Percentiles rank a stretch among this genome's conserved stretches.
These are phyloP conservation scores for Sycophila sp. DNA, from an alignment of 1,140 invertebrate genomes.

Conservation along the genomic window DNA sequence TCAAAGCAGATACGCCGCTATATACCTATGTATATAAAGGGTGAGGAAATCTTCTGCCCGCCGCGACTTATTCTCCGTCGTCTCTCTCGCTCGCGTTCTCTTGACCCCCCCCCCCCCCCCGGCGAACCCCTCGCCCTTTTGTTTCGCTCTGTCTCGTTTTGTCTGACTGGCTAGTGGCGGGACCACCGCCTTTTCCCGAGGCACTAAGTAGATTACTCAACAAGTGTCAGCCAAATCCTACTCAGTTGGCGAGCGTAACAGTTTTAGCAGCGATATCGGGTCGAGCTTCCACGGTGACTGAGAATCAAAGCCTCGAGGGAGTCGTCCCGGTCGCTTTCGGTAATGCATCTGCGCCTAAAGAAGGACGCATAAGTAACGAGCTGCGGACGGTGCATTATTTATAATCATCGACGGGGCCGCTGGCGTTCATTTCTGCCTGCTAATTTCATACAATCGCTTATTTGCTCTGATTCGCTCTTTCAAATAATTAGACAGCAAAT, in stretches of 20 bases:
- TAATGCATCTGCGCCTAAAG: too few species aligned
- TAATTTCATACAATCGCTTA: too few species aligned
- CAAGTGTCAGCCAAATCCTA: conserved; percentile 63
- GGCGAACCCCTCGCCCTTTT: background rate
- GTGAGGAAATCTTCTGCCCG: conserved; percentile 12
- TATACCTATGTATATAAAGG: background rate
- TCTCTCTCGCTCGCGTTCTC: conserved; percentile 38
- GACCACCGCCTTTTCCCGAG: conserved; percentile 43
- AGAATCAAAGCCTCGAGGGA: too few species aligned
- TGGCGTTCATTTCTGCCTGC: too few species aligned
- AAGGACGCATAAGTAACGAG: too few species aligned
- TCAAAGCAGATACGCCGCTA: too few species aligned
- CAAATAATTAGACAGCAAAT: too few species aligned
- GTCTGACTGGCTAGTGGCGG: background rate
- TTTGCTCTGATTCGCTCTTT: too few species aligned
- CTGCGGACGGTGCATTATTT: too few species aligned
- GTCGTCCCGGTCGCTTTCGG: too few species aligned
- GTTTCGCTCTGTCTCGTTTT: background rate
- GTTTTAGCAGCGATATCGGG: conserved; percentile 51
- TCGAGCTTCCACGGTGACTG: too few species aligned
- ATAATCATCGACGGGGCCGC: too few species aligned
- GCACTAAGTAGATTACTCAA: conserved; percentile 66
- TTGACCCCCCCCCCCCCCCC: conserved; percentile 11
- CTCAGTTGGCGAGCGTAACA: conserved; percentile 50
- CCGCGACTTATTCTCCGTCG: conserved; percentile 31